Evolutionary conservation across 2,888 invertebrate genomes (phyloP), one percentile per base, ranked within the genome.

Genomic region (Diaperis boleti): DNA sequence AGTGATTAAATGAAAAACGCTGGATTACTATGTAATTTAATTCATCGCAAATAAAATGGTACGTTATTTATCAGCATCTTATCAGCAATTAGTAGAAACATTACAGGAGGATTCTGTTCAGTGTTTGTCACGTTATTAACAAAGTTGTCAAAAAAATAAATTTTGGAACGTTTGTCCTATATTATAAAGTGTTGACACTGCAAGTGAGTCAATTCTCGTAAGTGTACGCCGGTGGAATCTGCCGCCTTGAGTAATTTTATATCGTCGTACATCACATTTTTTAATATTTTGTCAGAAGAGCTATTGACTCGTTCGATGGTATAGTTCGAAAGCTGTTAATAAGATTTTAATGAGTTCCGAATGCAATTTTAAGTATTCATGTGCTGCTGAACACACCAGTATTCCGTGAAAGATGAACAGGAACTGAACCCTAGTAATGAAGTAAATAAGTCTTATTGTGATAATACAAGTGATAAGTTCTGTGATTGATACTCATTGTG

Each of bases 381-480:
- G n/a, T n/a, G 13, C 6, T 31, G 31, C n/a, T 33, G 33, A 10
- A 31, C 14, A 31, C n/a, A n/a, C n/a, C 26, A 11, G n/a, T 8
- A 11, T 14, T 10, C 42, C 4, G n/a, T 10, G 2, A 20, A 26
- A 33, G 17, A 20, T 31, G 11, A n/a, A 22, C 1, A 33, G 11
- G 2, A 33, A 44, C 29, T 20, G 18, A 42, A 42, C 15, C 13
- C n/a, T 54, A 39, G 55, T 47, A 50, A 57, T 50, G 33, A 50
- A 42, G 42, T 42, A 56, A 57, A 62, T 26, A 57, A 47, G 18
- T 10, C 20, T 61, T 15, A 4, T 37, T 14, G 17, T 17, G 45
- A 62, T 62, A 57, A 57, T 47, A 39, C 4, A 49, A 13, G n/a
- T 47, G 41, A 55, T 56, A 42, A 62, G 22, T 62, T 18, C 26